phyloP scores from a whole-genome alignment of 1,140 invertebrate genomes.

The Nymphalis io region DNA sequence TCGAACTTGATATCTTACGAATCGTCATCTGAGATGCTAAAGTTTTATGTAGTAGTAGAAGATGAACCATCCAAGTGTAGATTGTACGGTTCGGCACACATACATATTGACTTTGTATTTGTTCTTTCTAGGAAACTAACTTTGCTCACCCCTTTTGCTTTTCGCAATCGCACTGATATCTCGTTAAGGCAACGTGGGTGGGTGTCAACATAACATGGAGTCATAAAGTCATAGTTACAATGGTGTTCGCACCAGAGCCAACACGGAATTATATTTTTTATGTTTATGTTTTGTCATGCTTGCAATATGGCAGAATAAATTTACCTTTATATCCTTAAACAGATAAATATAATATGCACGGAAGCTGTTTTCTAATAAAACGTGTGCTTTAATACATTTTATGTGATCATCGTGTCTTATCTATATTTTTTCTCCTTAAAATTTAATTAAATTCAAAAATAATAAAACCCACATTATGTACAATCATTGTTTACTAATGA shows the following conservation, averaged over 20 bases:
- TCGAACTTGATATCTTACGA: too few relatives aligned
- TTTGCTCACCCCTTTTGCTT: neutral
- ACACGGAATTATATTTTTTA: slow-evolving; percentile 19
- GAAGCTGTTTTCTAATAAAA: neutral
- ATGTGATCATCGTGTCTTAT: neutral
- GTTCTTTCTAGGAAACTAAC: neutral
- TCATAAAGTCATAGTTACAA: slow-evolving; percentile 19
- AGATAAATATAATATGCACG: slow-evolving; percentile 12
- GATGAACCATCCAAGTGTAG: too few relatives aligned
- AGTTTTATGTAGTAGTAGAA: too few relatives aligned
- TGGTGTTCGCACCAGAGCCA: slow-evolving; percentile 6
- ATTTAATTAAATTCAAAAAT: too few relatives aligned
- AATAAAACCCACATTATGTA: too few relatives aligned
- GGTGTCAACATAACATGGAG: slow-evolving; percentile 5
- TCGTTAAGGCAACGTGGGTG: slow-evolving; percentile 11
- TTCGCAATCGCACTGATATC: slow-evolving; percentile 12
- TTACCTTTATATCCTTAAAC: neutral
- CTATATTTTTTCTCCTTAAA: neutral
- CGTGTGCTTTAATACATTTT: neutral
- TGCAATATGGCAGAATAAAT: slow-evolving; percentile 12
- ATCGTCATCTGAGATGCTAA: too few relatives aligned
- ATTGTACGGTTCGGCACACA: too few relatives aligned
- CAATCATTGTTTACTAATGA: too few relatives aligned
- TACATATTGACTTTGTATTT: too few relatives aligned
- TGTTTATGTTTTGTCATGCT: slow-evolving; percentile 22